These are phyloP conservation scores for Dasysyrphus albostriatus DNA, from an alignment of 2,888 invertebrate genomes.

Conservation along the genomic window DNA sequence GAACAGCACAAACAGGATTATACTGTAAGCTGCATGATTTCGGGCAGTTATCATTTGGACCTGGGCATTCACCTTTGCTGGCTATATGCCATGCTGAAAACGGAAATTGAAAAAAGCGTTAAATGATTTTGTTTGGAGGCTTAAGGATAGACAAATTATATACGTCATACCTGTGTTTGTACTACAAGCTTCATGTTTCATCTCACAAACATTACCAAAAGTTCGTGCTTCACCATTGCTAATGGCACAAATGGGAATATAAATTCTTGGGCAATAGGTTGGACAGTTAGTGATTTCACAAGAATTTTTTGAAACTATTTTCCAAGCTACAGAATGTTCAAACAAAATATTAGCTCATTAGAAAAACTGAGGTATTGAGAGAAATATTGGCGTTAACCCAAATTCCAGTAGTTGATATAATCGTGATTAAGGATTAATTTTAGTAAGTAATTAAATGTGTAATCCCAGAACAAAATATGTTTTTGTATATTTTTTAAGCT, in stretches of 20 bases:
- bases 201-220: constrained; percentile 52
- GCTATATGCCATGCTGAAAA: constrained; percentile 47
- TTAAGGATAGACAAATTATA: no score
- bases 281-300: constrained; percentile 37
- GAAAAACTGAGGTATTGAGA: neutral
- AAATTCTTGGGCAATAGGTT: constrained; percentile 36
- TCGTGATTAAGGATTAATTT: no score
- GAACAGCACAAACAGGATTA: constrained; percentile 47
- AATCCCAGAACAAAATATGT: no score
- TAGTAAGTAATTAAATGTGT: no score
- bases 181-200: constrained; percentile 51
- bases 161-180: constrained; percentile 31
- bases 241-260: constrained; percentile 48
- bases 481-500: neutral
- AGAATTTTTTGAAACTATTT: constrained; percentile 28
- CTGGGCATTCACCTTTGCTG: constrained; percentile 39
- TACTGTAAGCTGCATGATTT: neutral
- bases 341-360: neutral
- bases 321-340: constrained; percentile 40
- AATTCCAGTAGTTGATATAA: no score
- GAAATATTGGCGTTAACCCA: no score
- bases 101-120: neutral
- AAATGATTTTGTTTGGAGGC: neutral
- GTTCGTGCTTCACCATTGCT: constrained; percentile 33
- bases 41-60: constrained; percentile 24